Conservation (phyloP, 2,113 vertebrate species). For the Chascanopsetta lugubris region DNA sequence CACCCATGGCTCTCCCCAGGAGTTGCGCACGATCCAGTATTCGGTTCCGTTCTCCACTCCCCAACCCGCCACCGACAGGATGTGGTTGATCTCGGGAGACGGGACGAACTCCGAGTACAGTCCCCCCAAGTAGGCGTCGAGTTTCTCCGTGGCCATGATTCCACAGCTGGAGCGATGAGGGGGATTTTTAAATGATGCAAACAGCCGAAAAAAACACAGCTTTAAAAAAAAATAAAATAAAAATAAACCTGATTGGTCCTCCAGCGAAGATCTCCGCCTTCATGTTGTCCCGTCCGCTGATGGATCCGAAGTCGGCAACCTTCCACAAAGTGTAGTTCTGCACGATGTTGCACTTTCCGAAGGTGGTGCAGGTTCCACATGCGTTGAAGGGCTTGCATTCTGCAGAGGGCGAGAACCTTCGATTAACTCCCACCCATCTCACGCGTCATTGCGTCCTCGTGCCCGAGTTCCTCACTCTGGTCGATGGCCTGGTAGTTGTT, state of each 20-base stretch:
- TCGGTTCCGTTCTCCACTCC: slow-evolving; percentile 83
- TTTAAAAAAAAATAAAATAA: neutral
- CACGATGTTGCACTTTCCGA: slow-evolving; percentile 25
- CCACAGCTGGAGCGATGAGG: slow-evolving; percentile 81
- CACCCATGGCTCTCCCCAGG: slow-evolving; percentile 94
- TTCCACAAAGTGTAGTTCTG: slow-evolving; percentile 60
- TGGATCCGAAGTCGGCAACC: slow-evolving; percentile 49
- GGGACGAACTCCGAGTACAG: slow-evolving; percentile 82
- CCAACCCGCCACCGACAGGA: slow-evolving; percentile 90
- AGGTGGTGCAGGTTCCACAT: slow-evolving; percentile 86
- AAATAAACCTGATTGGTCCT: slow-evolving; percentile 54
- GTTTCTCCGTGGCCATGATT: slow-evolving; percentile 86
- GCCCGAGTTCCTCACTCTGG: slow-evolving; percentile 78
- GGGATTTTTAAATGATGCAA: neutral
- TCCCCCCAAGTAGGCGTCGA: slow-evolving; percentile 84
- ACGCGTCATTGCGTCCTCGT: neutral
- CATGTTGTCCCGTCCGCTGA: slow-evolving; percentile 46
- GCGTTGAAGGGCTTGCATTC: slow-evolving; percentile 87
- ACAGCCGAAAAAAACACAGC: neutral
- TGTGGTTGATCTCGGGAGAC: slow-evolving; percentile 81
- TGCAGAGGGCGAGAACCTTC: slow-evolving; percentile 32
- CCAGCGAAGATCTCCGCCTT: slow-evolving; percentile 50
- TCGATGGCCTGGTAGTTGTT: slow-evolving; percentile 94
- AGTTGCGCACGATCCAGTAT: slow-evolving; percentile 93
- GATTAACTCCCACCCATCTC: neutral